These are phyloP conservation scores for Chrysomallon squamiferum DNA, from an alignment of 1,140 invertebrate species.

Conservation along the genomic window DNA sequence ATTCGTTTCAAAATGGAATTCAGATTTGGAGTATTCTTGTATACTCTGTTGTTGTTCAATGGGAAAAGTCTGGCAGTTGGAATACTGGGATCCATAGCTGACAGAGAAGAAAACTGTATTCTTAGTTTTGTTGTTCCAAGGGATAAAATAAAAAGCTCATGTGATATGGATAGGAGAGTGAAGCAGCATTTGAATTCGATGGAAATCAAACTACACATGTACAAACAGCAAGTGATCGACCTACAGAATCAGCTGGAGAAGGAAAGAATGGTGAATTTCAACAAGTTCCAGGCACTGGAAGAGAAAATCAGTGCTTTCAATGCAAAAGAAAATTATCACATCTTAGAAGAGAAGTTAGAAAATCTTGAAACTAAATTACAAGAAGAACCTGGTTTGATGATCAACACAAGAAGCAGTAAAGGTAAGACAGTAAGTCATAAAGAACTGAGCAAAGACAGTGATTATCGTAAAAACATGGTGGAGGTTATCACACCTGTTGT, in stretches of 20 bases:
- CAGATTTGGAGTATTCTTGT: not conserved
- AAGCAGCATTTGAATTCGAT: constrained; percentile 21
- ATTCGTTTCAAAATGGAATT: too few species aligned
- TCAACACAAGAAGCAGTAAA: too few species aligned
- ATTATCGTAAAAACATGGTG: constrained; percentile 13
- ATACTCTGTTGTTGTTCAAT: not conserved
- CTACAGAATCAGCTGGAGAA: constrained; percentile 22
- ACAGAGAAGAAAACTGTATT: constrained; percentile 43
- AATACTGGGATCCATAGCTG: constrained; percentile 1
- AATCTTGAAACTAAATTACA: not conserved
- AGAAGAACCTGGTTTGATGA: not conserved
- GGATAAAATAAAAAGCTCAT: constrained; percentile 47
- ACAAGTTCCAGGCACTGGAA: constrained; percentile 7
- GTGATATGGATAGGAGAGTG: constrained; percentile 23
- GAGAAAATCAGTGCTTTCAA: constrained; percentile 21
- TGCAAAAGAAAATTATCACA: not conserved
- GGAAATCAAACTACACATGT: constrained; percentile 27
- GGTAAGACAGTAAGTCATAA: too few species aligned
- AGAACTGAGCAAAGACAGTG: not conserved
- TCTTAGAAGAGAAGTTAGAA: not conserved
- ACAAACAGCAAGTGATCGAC: constrained; percentile 25
- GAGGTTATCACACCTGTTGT: constrained; percentile 24
- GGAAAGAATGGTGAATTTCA: constrained; percentile 11
- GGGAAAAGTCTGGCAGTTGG: not conserved
- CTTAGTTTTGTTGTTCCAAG: constrained; percentile 48